These are phyloP conservation scores for Sorex araneus DNA, from an alignment of 2,113 vertebrate genomes.

Conservation along the genomic window DNA sequence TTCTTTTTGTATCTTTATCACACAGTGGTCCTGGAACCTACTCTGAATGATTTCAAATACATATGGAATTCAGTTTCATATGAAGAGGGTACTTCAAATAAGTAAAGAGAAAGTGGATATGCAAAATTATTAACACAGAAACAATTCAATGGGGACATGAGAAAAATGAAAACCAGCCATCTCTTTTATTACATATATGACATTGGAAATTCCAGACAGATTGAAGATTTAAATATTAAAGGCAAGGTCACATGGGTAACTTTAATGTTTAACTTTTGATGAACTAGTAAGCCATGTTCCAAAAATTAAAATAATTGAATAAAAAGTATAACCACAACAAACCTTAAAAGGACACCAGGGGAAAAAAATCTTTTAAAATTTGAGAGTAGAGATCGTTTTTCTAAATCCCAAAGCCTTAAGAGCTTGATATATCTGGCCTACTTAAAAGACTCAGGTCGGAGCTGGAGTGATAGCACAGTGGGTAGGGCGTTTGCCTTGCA, in stretches of 20 bases:
- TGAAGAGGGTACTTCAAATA: conserved; percentile 10
- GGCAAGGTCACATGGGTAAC: background rate
- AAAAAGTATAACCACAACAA: background rate
- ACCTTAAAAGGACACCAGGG: background rate
- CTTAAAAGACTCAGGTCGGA: background rate
- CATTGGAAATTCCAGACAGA: conserved; percentile 30
- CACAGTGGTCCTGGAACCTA: background rate
- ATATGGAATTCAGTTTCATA: background rate
- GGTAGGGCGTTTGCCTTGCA: no score
- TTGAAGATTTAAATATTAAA: conserved; percentile 33
- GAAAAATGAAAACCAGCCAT: background rate
- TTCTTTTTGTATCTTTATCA: background rate
- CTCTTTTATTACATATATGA: background rate
- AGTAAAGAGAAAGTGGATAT: conserved; percentile 1
- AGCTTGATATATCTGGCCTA: background rate
- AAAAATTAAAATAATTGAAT: no score
- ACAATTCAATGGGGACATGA: background rate
- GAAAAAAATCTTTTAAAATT: conserved; percentile 34
- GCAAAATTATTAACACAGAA: background rate
- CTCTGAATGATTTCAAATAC: conserved; percentile 4
- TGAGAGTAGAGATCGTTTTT: conserved; percentile 12
- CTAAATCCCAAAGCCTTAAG: background rate
- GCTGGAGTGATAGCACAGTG: no score
- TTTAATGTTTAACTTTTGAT: no score
- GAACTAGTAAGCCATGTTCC: no score